phyloP scores from a whole-genome alignment of 2,797 vertebrate species.

The Acanthis flammea region DNA sequence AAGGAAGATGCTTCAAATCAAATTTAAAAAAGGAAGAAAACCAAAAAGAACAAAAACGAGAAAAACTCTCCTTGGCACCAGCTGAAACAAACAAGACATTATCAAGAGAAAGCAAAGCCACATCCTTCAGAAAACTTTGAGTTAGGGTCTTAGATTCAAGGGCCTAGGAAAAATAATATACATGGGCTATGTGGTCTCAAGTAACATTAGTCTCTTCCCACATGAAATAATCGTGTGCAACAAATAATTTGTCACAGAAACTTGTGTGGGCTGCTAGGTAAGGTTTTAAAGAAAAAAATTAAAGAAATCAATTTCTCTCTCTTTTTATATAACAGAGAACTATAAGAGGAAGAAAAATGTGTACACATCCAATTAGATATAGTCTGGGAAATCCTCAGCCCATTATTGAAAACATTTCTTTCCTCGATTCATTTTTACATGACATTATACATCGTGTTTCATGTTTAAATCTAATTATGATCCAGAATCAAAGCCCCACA shows the following conservation, averaged over 20 bases:
- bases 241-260: background rate
- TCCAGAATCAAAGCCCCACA: background rate
- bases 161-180: background rate
- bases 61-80: background rate
- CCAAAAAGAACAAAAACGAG: background rate
- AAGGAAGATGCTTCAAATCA: background rate
- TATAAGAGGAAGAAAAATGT: background rate
- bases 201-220: background rate
- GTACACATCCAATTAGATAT: background rate
- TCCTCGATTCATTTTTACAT: background rate
- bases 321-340: background rate
- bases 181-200: background rate
- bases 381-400: background rate
- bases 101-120: background rate
- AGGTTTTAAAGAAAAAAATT: background rate
- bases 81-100: background rate
- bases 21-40: fast-evolving
- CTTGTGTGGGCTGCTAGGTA: background rate
- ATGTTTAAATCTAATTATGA: background rate
- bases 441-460: background rate
- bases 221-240: background rate
- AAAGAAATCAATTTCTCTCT: background rate
- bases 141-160: background rate
- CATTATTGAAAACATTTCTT: background rate
- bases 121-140: background rate